Percentiles rank a stretch among this genome's conserved stretches.
phyloP scores from a whole-genome alignment of 2,113 vertebrate species.

The Bucco capensis region DNA sequence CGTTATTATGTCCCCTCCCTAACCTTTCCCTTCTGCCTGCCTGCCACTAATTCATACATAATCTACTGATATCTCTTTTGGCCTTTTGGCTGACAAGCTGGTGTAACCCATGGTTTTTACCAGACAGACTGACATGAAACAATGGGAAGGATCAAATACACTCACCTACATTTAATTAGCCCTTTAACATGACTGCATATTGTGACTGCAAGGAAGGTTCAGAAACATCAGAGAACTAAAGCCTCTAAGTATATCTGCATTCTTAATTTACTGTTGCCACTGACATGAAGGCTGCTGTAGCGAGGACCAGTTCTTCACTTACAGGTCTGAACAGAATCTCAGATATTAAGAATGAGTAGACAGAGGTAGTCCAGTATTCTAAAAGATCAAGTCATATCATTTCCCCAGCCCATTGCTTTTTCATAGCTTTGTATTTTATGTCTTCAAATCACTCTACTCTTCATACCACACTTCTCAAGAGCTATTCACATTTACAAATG shows the following conservation, averaged over 20 bases:
- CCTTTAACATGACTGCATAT: background rate
- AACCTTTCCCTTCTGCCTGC: slow-evolving; percentile 11
- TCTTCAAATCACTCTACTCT: background rate
- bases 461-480: background rate
- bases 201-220: background rate
- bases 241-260: background rate
- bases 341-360: background rate
- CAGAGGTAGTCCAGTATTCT: background rate
- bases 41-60: background rate
- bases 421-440: background rate
- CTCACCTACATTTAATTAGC: background rate
- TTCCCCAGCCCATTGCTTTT: background rate
- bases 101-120: background rate
- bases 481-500: background rate
- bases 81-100: background rate
- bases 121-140: background rate
- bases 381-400: background rate
- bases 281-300: background rate
- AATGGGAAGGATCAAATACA: background rate
- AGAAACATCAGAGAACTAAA: background rate
- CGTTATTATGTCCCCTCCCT: background rate
- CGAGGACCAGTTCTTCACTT: background rate
- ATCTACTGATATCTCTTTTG: background rate
- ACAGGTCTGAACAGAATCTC: background rate
- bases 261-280: background rate